Evolutionary conservation across 2,113 vertebrate genomes (phyloP), one percentile per base, ranked within the genome.

Genomic region (Hydrochoerus hydrochaeris): DNA sequence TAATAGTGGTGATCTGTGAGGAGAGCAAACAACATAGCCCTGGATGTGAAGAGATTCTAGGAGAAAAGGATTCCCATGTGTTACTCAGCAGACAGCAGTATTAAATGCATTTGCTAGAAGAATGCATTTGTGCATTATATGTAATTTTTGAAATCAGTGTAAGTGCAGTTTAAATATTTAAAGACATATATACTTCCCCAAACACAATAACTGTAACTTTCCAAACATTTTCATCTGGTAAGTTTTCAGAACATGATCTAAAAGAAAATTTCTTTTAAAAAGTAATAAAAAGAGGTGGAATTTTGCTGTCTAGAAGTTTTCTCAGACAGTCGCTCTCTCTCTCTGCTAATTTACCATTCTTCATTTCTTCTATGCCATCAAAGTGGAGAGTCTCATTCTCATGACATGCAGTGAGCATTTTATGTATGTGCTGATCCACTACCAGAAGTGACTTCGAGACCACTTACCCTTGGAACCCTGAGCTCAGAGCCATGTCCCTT

Each of bases 61-160:
- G n/a, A 87, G 63, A 13, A 88, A 69, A 58, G 3, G 19, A 71
- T 3, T 41, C 28, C 20, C 5, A 54, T 44, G 71, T 85, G 30
- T 75, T 88, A 35, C 13, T 67, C 30, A 41, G 8, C 12, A 54
- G 0, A 86, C 22, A 32, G 22, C 19, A 20, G 16, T 62, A 41
- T 10, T 44, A 35, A 81, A 24, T 19, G 5, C 44, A 69, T 86
- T 44, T 86, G 84, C 16, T 32, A 77, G 17, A 77, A 88, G 12
- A 65, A 60, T 78, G 10, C 49, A n/a, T 41, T 80, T 35, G 35
- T 24, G 9, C 62, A 84, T n/a, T 44, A 44, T 1, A 54, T 35
- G 9, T 22, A 86, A 88, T 20, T 83, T 95, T 88, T 38, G 38
- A 97, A 95, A 90, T 60, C 41, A 65, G 77, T 69, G 5, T 24